Conservation (phyloP, 2,888 invertebrate species). For the Lithophane leautieri region DNA sequence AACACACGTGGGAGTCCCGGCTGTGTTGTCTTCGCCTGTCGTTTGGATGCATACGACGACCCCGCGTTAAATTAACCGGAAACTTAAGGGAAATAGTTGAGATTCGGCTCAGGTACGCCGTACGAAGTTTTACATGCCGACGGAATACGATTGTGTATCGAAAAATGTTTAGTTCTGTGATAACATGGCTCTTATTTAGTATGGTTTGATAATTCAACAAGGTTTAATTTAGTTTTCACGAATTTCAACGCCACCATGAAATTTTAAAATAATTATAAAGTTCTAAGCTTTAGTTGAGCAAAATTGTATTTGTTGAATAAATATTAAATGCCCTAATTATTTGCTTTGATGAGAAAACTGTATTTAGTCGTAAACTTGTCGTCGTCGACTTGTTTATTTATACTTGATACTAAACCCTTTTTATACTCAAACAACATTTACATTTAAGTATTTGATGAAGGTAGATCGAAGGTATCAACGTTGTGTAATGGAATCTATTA, state of each 20-base stretch:
- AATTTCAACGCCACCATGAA: conserved; percentile 11
- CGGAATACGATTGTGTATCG: conserved; percentile 41
- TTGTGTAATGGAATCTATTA: conserved; percentile 41
- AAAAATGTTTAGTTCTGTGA: conserved; percentile 13
- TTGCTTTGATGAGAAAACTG: conserved; percentile 49
- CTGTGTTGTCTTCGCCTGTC: conserved; percentile 70
- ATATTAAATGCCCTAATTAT: conserved; percentile 58
- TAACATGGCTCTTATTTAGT: not conserved
- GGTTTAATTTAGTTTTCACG: conserved; percentile 21
- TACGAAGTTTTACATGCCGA: conserved; percentile 64
- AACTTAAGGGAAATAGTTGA: conserved; percentile 87
- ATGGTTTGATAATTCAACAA: conserved; percentile 12
- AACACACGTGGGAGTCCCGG: conserved; percentile 85
- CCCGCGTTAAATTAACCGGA: conserved; percentile 88
- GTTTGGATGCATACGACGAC: conserved; percentile 85
- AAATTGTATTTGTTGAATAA: conserved; percentile 50
- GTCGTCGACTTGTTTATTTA: conserved; percentile 21
- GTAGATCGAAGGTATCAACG: conserved; percentile 19
- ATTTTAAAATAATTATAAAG: conserved; percentile 44
- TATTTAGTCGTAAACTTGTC: conserved; percentile 39
- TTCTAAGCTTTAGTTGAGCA: conserved; percentile 35
- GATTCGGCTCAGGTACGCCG: conserved; percentile 83
- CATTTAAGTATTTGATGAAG: conserved; percentile 19
- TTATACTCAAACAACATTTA: conserved; percentile 30
- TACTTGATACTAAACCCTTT: conserved; percentile 12